Conservation (phyloP, 2,888 invertebrate genomes). For the Elysia crispata region DNA sequence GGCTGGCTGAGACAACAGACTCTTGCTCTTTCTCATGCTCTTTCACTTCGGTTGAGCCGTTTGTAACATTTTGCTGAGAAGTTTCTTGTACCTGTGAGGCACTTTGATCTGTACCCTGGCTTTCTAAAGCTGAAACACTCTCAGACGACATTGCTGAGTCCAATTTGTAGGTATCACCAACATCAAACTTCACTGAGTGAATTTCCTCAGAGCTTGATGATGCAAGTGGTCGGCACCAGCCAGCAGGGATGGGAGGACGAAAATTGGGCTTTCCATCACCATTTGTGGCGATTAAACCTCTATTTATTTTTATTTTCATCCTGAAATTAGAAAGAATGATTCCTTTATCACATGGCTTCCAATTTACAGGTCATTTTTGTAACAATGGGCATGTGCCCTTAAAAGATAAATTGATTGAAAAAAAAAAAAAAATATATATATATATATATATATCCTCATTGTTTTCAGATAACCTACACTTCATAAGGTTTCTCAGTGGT, state of each 20-base stretch:
- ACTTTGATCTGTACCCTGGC: slow-evolving; percentile 14
- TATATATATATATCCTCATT: no score
- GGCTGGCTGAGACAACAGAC: no score
- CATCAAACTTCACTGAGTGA: slow-evolving; percentile 10
- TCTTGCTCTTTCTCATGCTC: slow-evolving; percentile 18
- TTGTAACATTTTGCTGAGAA: slow-evolving; percentile 17
- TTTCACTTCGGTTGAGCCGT: slow-evolving; percentile 26
- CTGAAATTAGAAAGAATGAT: slow-evolving; percentile 20
- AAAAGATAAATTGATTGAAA: no score
- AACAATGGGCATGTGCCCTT: no score
- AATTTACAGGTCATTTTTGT: no score
- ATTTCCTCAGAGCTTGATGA: neutral
- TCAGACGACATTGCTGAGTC: slow-evolving; percentile 43
- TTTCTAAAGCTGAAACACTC: slow-evolving; percentile 15
- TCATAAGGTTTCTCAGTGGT: no score
- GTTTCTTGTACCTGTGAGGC: slow-evolving; percentile 2
- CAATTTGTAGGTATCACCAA: neutral
- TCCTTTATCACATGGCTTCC: no score
- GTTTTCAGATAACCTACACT: no score
- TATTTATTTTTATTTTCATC: slow-evolving; percentile 47
- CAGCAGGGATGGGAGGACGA: slow-evolving; percentile 40
- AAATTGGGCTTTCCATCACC: slow-evolving; percentile 48
- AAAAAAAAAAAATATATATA: no score
- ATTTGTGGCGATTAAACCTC: slow-evolving; percentile 45
- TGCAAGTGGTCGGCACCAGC: slow-evolving; percentile 35